A percentile compares a stretch with the other conserved stretches of the same genome.
phyloP scores from a whole-genome alignment of 1,140 invertebrate genomes.

The Procambarus virginalis region DNA sequence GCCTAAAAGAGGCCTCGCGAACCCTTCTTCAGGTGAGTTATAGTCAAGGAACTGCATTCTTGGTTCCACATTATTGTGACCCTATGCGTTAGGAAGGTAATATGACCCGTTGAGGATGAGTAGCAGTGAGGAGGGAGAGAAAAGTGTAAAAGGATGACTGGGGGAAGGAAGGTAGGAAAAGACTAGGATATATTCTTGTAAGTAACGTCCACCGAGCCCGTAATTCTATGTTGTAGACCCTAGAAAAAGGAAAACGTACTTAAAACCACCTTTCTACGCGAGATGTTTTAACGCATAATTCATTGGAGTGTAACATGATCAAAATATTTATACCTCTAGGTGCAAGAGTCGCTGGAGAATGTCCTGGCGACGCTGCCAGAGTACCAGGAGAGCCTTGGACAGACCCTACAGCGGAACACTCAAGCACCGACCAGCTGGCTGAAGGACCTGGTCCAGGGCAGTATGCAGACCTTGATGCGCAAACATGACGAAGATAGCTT shows the following conservation, averaged over 20 bases:
- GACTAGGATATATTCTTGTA: no score
- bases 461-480: neutral
- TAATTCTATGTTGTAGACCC: no score
- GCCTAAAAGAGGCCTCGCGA: neutral
- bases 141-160: no score
- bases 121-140: no score
- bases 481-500: neutral
- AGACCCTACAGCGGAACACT: neutral
- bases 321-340: neutral
- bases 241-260: no score
- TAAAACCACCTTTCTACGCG: no score
- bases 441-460: neutral
- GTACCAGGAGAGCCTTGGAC: conserved; percentile 9
- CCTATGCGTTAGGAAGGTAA: no score
- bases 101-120: no score
- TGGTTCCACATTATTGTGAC: neutral
- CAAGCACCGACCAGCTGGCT: neutral
- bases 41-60: neutral
- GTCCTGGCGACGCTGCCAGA: conserved; percentile 24
- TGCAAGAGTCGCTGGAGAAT: conserved; percentile 24
- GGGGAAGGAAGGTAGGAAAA: no score
- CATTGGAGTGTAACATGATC: no score
- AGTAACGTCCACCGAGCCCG: no score
- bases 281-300: no score
- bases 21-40: conserved; percentile 7